Evolutionary conservation across 2,113 vertebrate genomes (phyloP), one percentile per base, ranked within the genome.

Genomic region (Oryzias curvinotus): DNA sequence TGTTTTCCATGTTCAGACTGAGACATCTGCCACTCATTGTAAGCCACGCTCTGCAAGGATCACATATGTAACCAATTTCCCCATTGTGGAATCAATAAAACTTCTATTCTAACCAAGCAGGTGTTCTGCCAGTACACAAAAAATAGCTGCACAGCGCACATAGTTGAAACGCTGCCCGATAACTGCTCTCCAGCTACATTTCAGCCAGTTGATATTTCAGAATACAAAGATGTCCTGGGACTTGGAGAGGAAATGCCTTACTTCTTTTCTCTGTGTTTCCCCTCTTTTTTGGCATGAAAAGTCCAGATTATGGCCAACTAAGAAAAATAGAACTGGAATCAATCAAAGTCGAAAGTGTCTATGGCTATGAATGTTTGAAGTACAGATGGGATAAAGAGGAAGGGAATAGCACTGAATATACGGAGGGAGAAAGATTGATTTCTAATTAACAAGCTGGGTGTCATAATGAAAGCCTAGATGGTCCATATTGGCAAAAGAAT

Each of bases 391-490:
- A 62, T 55, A 69, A 26, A 42, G 54, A 62, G 70, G 64, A 73
- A 52, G 51, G 57, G 65, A 52, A 52, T 41, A 41, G 60, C 46
- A 10, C 18, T 70, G 56, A 23, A 63, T 16, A 55, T 52, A 74
- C 30, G 52, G 67, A 46, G 58, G 67, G 21, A 57, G 14, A 71
- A 52, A 70, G 67, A 88, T 82, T 85, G 85, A 87, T 89, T 89
- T 90, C 77, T 87, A 87, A 89, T 91, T 87, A 89, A 87, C 74
- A 81, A 68, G 71, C 64, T 76, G 52, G 74, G 80, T 80, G 76
- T 57, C 57, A 74, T 85, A 91, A 90, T 85, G 71, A 86, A 87
- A 88, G 73, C 77, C 73, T 73, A 68, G 71, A 81, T 78, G 71
- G 69, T 85, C 73, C 78, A 71, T 54, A 68, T 63, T 83, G 82